Conservation (phyloP, 2,113 vertebrate genomes). For the Paedocypris sp. region DNA sequence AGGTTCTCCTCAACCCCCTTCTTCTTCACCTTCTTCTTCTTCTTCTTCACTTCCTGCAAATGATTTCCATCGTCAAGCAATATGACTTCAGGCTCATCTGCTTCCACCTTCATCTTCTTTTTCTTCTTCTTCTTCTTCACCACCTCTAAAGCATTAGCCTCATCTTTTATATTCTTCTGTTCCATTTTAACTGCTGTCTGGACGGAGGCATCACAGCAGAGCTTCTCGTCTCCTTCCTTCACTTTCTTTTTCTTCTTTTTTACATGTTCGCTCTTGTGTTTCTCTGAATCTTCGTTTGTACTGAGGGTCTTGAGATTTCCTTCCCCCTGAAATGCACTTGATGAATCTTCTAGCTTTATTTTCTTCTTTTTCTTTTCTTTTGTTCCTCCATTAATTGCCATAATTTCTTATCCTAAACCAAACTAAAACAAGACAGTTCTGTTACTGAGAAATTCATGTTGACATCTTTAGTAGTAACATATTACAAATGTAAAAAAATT, state of each 20-base stretch:
- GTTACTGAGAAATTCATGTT: too few species aligned
- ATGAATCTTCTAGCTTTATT: neutral
- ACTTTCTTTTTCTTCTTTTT: slow-evolving; percentile 17
- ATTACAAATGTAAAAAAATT: too few species aligned
- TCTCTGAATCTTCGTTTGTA: neutral
- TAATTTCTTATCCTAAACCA: neutral
- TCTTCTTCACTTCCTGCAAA: neutral
- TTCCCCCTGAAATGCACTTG: neutral
- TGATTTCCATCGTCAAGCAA: too few species aligned
- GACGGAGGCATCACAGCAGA: neutral
- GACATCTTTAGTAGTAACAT: too few species aligned
- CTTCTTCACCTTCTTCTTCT: neutral
- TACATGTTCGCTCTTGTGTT: neutral
- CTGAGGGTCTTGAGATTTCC: neutral
- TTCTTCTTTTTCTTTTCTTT: slow-evolving; percentile 4
- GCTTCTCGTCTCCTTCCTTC: neutral
- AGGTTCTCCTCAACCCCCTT: too few species aligned
- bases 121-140: slow-evolving; percentile 34
- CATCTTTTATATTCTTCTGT: slow-evolving; percentile 38
- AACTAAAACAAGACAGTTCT: too few species aligned
- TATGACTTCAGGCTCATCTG: neutral
- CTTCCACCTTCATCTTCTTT: neutral
- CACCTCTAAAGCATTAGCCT: neutral
- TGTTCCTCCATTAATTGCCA: neutral
- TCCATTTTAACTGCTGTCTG: neutral